Evolutionary conservation across 2,797 vertebrate genomes (phyloP).

Genomic region (Lycodopsis pacificus): DNA sequence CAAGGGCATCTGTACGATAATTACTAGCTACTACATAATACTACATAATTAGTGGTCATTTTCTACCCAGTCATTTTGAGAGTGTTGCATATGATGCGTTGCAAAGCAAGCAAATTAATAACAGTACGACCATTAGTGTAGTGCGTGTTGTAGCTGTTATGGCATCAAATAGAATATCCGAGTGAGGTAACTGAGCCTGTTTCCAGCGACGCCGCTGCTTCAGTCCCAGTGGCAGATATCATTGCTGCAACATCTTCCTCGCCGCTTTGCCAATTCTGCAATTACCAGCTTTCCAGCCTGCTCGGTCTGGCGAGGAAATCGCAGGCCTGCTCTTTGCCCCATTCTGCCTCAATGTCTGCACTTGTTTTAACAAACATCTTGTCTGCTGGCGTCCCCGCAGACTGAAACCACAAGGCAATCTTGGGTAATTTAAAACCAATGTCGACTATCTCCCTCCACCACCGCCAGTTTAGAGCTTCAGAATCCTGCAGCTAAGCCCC

Average conservation of each 20-base stretch:
- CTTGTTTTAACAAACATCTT: constrained; percentile 89
- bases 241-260: constrained; percentile 76
- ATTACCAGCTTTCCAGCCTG: constrained; percentile 80
- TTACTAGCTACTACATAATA: constrained; percentile 19
- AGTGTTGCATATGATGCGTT: constrained; percentile 1
- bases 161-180: constrained; percentile 35
- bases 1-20: constrained; percentile 9
- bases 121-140: not conserved
- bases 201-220: constrained; percentile 41
- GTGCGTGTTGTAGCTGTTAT: constrained; percentile 8
- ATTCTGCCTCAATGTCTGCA: constrained; percentile 81
- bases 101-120: constrained; percentile 31
- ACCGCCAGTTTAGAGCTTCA: constrained; percentile 81
- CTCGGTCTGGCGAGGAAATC: constrained; percentile 80
- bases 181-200: constrained; percentile 41
- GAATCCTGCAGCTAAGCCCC: constrained; percentile 85
- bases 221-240: constrained; percentile 74
- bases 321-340: constrained; percentile 80
- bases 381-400: constrained; percentile 80
- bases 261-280: constrained; percentile 82
- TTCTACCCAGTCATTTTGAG: constrained; percentile 25
- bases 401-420: constrained; percentile 87
- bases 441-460: constrained; percentile 81
- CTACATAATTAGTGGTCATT: constrained; percentile 35
- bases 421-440: constrained; percentile 88